These are phyloP conservation scores for Epinephelus fuscoguttatus DNA, from an alignment of 2,113 vertebrate species.

Conservation along the genomic window DNA sequence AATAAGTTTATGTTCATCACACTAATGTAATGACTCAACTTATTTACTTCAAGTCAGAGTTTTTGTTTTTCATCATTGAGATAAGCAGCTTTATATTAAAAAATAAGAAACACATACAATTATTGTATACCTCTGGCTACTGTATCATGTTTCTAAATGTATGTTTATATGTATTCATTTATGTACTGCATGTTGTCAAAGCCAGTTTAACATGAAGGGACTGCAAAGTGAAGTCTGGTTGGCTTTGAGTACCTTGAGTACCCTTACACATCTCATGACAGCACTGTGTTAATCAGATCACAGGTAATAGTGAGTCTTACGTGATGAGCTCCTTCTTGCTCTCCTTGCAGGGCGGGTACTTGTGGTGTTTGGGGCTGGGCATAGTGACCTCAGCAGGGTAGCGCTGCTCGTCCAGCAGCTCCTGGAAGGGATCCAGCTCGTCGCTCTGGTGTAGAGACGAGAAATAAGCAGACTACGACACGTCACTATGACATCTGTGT, in stretches of 20 bases:
- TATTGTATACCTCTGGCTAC: background rate
- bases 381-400: constrained; percentile 93
- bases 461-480: constrained; percentile 59
- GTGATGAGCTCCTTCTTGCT: constrained; percentile 98
- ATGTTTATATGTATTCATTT: background rate
- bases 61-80: too few species aligned
- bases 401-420: constrained; percentile 93
- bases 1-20: background rate
- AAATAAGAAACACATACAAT: background rate
- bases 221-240: background rate
- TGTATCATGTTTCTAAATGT: background rate
- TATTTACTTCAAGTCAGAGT: too few species aligned
- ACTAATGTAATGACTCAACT: background rate
- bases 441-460: constrained; percentile 86
- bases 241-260: too few species aligned
- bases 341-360: constrained; percentile 96
- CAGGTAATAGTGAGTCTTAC: constrained; percentile 83
- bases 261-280: too few species aligned
- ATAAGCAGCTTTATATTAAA: too few species aligned
- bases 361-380: constrained; percentile 96
- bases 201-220: background rate
- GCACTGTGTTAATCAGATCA: background rate
- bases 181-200: background rate
- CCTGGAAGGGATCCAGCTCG: constrained; percentile 96
- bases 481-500: constrained; percentile 11